Base-by-base conservation (phyloP, 2,888 invertebrate genomes). In the Tinea semifulvella region DNA sequence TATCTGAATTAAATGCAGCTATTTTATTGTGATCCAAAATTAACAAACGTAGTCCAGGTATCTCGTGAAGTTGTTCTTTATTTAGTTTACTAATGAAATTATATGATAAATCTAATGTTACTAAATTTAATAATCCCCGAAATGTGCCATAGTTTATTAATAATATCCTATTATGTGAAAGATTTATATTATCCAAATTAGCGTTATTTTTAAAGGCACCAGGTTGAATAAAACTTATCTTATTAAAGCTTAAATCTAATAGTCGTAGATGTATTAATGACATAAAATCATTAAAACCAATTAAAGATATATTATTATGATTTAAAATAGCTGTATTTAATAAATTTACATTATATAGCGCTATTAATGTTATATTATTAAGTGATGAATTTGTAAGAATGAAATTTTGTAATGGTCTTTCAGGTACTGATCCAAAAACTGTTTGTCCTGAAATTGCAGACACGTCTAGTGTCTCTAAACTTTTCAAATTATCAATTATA, bases 21-120 rank as follows among this genome's bases (percentile, higher is more conserved):
- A 74, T 70, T 48, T 54, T 57, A 49, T 75, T 75, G 48, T 65
- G 51, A 52, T 75, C 74, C 1, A 60, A 64, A 48, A 70, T 61
- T 14, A 75, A 51, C 2, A 53, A 48, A 1, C 48, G 50, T 38
- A 75, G 54, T 43, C 57, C 57, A 28, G 49, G 48, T 0, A 65
- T 51, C 52, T 68, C 66, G 46, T 61, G 60, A 49, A 74, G 68
- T 50, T 62, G 56, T 52, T 68, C 68, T 46, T 54, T 60, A 51
- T 65, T 51, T 46, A 73, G 58, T 48, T 59, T 63, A 28, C 53
- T 52, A 1, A 75, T 60, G 10, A 49, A 46, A 50, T 75, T 75
- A 42, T 53, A 68, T 2, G 74, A 73, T 46, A 73, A 50, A 49
- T 75, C 73, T 47, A 75, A 50, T 5, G 53, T 53, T 13, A 50